Base-by-base conservation (phyloP, 2,797 vertebrate species). In the Protosalanx chinensis region DNA sequence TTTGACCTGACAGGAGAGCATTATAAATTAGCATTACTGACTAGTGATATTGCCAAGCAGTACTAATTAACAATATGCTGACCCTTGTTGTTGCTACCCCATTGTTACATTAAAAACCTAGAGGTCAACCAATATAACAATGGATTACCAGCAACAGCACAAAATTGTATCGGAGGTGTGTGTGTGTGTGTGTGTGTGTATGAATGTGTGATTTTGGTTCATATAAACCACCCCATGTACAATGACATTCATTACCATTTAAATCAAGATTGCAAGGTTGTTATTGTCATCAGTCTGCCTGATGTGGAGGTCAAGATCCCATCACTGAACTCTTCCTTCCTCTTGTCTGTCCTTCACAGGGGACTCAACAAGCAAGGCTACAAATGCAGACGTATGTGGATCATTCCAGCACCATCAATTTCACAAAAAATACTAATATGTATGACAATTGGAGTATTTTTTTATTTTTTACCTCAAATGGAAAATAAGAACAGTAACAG, bases 351-450 rank as follows among this genome's bases (percentile, higher is more conserved):
- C 66, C 78, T 56, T 16, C 23, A 78, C 85, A 94, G 93, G 93
- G 93, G 93, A 30, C 92, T 94, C 70, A 94, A 94, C 87, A 94
- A 94, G 78, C 93, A 94, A 85, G 93, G 93, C 72, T 94, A 94
- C 76, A 93, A 94, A 79, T 94, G 93, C 83, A 91, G 90, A 86
- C 91, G 93, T 93, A 82, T 91, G 93, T 92, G 69, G 51, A 56
- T 56, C 4, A 6, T n/a, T 2, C 12, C 41, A 46, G 41, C 12
- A 13, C 41, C 41, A 46, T 46, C 10, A 46, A 13, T 10, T 46
- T 46, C 41, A 46, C 41, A 35, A 35, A 35, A 13, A 3, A 46
- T 13, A 46, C 6, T 27, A 27, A 27, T 27, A 41, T 10, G 37
- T 41, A 10, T 41, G 37, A 13, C 41, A 13, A 46, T 46, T 46